A percentile compares a stretch with the other conserved stretches of the same genome.
phyloP scores from a whole-genome alignment of 23 tunicate species.

The Phallusia fumigata region DNA sequence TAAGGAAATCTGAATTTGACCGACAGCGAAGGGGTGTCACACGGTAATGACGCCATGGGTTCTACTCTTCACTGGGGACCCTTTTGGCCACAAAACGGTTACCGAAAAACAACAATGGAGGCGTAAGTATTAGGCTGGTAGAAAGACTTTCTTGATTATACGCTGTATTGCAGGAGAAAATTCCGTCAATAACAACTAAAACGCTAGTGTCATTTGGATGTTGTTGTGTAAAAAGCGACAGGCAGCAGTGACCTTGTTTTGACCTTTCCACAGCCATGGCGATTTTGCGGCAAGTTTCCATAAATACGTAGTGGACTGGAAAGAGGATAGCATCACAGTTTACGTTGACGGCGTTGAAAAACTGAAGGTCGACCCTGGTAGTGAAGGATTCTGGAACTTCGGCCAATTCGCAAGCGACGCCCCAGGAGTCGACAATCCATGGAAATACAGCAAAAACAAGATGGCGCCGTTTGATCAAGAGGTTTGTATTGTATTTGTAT shows the following conservation, averaged over 20 bases:
- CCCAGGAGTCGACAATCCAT: constrained; percentile 82
- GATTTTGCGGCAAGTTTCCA: constrained; percentile 61
- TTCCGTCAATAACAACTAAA: too few species aligned
- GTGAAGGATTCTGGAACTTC: constrained; percentile 68
- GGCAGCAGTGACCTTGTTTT: too few species aligned
- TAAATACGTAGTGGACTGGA: constrained; percentile 72
- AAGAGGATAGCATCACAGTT: constrained; percentile 45
- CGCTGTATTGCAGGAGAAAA: too few species aligned
- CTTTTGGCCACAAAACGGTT: constrained; percentile 80
- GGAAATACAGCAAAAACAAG: constrained; percentile 57
- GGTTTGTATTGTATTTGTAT: constrained; percentile 15
- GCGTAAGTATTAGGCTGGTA: constrained; percentile 49
- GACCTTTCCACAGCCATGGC: constrained; percentile 16
- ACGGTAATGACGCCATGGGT: constrained; percentile 86
- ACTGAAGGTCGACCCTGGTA: constrained; percentile 56
- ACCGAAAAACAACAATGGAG: constrained; percentile 56
- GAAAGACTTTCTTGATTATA: too few species aligned
- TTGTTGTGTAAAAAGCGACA: too few species aligned
- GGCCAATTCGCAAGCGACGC: constrained; percentile 68
- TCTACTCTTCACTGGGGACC: constrained; percentile 97
- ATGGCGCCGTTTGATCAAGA: constrained; percentile 90
- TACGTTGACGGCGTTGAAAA: constrained; percentile 51
- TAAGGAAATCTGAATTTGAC: constrained; percentile 51
- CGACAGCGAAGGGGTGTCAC: constrained; percentile 58
- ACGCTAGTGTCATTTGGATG: too few species aligned